phyloP scores from a whole-genome alignment of 2,888 invertebrate species.

The Mythimna loreyi region DNA sequence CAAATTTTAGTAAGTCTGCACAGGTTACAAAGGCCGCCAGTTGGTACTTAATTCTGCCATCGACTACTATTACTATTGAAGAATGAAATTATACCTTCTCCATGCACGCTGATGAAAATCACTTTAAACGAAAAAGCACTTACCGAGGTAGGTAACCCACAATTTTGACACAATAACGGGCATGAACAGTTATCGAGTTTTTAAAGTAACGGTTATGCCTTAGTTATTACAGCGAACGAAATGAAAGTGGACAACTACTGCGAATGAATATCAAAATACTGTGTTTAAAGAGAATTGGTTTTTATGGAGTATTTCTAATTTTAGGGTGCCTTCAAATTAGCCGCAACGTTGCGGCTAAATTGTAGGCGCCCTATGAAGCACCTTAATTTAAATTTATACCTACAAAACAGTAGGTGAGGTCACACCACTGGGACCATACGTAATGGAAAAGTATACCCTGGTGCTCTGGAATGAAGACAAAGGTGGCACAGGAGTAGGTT shows the following conservation, averaged over 20 bases:
- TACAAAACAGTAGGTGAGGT: background rate
- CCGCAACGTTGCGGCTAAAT: no score
- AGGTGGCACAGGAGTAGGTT: no score
- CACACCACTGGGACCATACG: no score
- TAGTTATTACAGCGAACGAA: constrained; percentile 34
- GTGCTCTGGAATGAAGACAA: no score
- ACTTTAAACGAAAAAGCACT: constrained; percentile 53
- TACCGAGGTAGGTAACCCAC: constrained; percentile 30
- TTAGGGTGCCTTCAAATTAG: no score
- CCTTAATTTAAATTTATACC: background rate
- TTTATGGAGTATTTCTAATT: background rate
- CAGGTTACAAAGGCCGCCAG: constrained; percentile 18
- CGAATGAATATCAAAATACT: constrained; percentile 12
- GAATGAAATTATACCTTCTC: constrained; percentile 53
- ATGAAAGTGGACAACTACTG: constrained; percentile 33
- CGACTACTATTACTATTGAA: constrained; percentile 39
- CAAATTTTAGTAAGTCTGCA: background rate
- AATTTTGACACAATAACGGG: constrained; percentile 44
- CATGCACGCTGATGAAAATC: constrained; percentile 46
- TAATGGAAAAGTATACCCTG: no score
- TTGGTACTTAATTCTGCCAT: constrained; percentile 13
- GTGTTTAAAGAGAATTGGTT: constrained; percentile 6
- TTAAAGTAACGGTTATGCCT: constrained; percentile 32
- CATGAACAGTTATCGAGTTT: constrained; percentile 38
- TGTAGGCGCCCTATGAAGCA: no score